A percentile compares a stretch with the other conserved stretches of the same genome.
Conservation (phyloP, 2,888 invertebrate genomes). For the Drosophila quasianomalipes region DNA sequence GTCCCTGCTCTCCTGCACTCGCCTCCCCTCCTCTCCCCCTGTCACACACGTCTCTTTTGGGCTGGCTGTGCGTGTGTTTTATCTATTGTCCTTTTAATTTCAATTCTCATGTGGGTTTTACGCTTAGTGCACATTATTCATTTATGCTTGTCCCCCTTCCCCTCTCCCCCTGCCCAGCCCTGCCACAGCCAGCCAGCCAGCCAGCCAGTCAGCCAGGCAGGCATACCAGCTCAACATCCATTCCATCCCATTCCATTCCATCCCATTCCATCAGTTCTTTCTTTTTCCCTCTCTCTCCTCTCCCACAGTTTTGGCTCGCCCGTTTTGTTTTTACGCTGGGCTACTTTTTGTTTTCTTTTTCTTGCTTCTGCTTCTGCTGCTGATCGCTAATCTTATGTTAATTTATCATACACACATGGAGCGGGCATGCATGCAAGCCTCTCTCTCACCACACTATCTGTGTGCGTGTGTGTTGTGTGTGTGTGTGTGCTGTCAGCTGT, state of each 20-base stretch:
- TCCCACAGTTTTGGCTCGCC: constrained; percentile 5
- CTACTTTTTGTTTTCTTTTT: constrained; percentile 46
- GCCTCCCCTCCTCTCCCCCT: neutral
- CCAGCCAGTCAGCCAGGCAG: neutral
- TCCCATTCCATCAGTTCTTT: neutral
- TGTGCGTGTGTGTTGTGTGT: constrained; percentile 23
- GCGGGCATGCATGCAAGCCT: constrained; percentile 15
- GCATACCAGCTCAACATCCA: neutral
- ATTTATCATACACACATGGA: constrained; percentile 70
- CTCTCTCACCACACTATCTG: constrained; percentile 8
- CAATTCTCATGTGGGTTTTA: constrained; percentile 78
- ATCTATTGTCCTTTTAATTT: constrained; percentile 77
- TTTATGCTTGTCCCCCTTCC: constrained; percentile 55
- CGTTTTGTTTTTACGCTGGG: constrained; percentile 58
- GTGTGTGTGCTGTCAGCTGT: constrained; percentile 56
- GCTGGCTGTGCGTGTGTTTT: constrained; percentile 66
- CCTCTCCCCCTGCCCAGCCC: too few relatives aligned
- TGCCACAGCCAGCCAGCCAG: neutral
- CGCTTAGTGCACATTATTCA: constrained; percentile 78
- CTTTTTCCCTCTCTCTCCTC: too few relatives aligned
- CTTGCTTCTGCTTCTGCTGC: constrained; percentile 40
- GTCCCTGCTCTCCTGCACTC: neutral
- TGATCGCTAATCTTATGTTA: constrained; percentile 78
- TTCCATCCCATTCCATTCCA: neutral
- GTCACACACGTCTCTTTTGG: constrained; percentile 1